Base-by-base conservation (phyloP, 2,113 vertebrate genomes). In the Coracopsis vasa region DNA sequence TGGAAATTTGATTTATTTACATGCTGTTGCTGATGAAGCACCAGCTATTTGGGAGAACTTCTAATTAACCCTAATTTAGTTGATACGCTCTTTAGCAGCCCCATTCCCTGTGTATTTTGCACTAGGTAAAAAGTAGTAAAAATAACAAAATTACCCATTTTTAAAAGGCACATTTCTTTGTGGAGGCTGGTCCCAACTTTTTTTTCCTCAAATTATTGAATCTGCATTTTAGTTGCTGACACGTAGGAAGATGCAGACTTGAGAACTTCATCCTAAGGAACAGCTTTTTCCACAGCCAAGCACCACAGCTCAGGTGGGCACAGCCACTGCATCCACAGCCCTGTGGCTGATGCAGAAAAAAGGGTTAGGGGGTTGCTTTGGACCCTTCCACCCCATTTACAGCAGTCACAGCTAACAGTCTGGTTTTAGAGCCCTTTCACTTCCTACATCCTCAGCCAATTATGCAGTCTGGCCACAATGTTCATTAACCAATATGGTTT, bases 1-100 rank as follows among this genome's bases (percentile, higher is more conserved):
- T 98, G 98, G 97, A 99, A 99, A 99, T 99, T 98, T 99, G 98
- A 98, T 99, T 98, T 99, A 98, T 99, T 98, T 99, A 99, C 98
- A 98, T 64, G 94, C 98, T 98, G 98, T 96, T 98, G 99, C 98
- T 98, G 98, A 98, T 97, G 98, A 98, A 98, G 97, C 97, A 96
- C 95, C 48, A 85, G 95, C 97, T 97, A 98, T 98, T 98, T 95
- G 92, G 97, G 97, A 98, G 98, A 98, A 97, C 97, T 98, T 98
- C 98, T 99, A 99, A 99, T 99, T 99, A 99, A 98, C 98, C 98
- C 99, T 98, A 97, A 97, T 99, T 99, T 98, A 97, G 94, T 97
- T 98, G 97, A 97, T 97, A 83, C n/a, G 47, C 94, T 96, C 92
- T 96, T 97, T 89, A 91, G 92, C 80, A 86, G 86, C 62, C 94